phyloP scores from a whole-genome alignment of 2,797 vertebrate genomes.

The Tiaroga cobitis region DNA sequence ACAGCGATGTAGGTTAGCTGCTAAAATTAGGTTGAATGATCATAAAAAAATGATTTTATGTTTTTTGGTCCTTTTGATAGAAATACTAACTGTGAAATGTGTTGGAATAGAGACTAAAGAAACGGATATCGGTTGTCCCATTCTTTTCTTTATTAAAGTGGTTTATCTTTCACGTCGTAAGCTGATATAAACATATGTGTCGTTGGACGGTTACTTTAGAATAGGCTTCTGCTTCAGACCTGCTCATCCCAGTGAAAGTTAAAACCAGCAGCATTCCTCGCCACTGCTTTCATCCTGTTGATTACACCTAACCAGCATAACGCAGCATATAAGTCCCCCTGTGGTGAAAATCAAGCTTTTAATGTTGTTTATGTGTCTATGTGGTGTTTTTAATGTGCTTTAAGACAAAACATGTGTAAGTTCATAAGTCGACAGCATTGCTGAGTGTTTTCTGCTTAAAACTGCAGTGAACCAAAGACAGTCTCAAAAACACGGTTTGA shows the following conservation, averaged over 20 bases:
- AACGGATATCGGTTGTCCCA: neutral
- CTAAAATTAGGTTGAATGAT: neutral
- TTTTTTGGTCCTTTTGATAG: neutral
- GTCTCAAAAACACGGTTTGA: too few species aligned
- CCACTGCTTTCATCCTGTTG: neutral
- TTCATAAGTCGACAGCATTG: too few species aligned
- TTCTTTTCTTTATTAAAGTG: neutral
- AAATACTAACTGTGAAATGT: neutral
- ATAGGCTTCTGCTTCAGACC: neutral
- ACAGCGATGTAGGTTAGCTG: neutral
- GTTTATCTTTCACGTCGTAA: neutral
- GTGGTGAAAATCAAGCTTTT: too few species aligned
- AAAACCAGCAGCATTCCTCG: neutral
- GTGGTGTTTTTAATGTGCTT: too few species aligned
- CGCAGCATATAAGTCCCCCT: neutral
- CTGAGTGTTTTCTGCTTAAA: too few species aligned
- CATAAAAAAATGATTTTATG: neutral
- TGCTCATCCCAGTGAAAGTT: slow-evolving; percentile 11
- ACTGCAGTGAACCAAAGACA: too few species aligned
- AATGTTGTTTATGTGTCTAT: too few species aligned
- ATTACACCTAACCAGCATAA: neutral
- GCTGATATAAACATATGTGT: neutral
- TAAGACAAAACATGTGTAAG: too few species aligned
- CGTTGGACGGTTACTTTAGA: neutral
- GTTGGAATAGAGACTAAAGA: slow-evolving; percentile 2